Evolutionary conservation across 2,888 invertebrate genomes (phyloP), one percentile per base, ranked within the genome.

Genomic region (Caradrina clavipalpis): DNA sequence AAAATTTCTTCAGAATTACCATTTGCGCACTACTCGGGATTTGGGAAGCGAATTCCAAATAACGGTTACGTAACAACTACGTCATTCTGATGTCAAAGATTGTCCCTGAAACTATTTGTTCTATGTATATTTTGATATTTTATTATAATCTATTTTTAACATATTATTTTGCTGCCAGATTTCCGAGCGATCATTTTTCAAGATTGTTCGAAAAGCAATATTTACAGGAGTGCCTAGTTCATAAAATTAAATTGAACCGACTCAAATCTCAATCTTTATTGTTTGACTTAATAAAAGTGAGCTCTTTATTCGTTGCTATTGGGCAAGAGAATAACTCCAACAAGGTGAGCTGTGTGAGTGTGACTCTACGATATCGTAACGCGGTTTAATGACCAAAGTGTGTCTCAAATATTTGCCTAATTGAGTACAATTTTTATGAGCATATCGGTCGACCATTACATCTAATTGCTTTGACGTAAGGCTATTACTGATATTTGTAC

Each of bases 351-450:
- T 54, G 45, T 45, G 6, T 17, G 1, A 45, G 21, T 63, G 49
- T 63, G 31, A 22, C 62, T 67, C 21, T 22, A 53, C 51, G 49
- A 63, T 73, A 76, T 58, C 65, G 45, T 64, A 65, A 56, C 45
- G 56, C 64, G 51, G 47, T 66, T 56, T 69, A 69, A 59, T 68
- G 59, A 39, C 54, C 55, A 71, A 67, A 69, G 61, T 68, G 55
- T 42, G 58, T 60, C 58, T 70, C 61, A 76, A 72, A 78, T 76
- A 73, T 72, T 81, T 72, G 70, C 60, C 42, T 61, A 68, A 63
- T 71, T 69, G 57, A 76, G 69, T 72, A 70, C 53, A 47, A 35
- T 53, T 76, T 69, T 70, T 68, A 72, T 77, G 68, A 70, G 56
- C 60, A 47, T 73, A 45, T 75, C 69, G 75, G 22, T 19, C 19